Evolutionary conservation across 2,888 invertebrate genomes (phyloP).

Genomic region (Epirrita christyi): DNA sequence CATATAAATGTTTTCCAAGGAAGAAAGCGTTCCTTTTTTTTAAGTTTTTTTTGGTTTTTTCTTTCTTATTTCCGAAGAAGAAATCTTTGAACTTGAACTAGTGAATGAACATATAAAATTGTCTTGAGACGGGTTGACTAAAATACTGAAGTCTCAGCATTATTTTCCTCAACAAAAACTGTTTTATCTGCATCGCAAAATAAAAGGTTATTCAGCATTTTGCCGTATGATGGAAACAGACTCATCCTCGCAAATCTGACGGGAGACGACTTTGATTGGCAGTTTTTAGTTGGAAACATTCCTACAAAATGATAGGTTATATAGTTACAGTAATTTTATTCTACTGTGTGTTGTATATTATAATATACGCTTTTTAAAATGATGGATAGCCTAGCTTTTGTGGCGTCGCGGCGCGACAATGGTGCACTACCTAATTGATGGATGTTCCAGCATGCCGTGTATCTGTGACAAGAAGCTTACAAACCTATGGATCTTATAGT

Average conservation of each 20-base stretch:
- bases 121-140: neutral
- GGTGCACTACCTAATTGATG: constrained; percentile 36
- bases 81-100: neutral
- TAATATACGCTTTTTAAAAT: constrained; percentile 25
- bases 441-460: constrained; percentile 23
- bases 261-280: constrained; percentile 12
- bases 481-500: neutral
- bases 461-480: constrained; percentile 19
- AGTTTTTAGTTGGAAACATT: constrained; percentile 13
- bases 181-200: neutral
- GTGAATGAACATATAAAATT: neutral
- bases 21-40: neutral
- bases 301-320: neutral
- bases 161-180: neutral
- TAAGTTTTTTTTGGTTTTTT: neutral
- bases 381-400: constrained; percentile 28
- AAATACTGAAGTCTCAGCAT: neutral
- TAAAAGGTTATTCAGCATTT: constrained; percentile 1
- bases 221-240: constrained; percentile 3
- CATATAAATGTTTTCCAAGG: too few relatives aligned
- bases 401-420: constrained; percentile 19
- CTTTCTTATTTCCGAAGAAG: too few relatives aligned
- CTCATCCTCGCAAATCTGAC: constrained; percentile 11
- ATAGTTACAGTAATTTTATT: neutral
- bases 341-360: neutral